Evolutionary conservation across 2,113 vertebrate species (phyloP).

Genomic region (Triplophysa rosa): DNA sequence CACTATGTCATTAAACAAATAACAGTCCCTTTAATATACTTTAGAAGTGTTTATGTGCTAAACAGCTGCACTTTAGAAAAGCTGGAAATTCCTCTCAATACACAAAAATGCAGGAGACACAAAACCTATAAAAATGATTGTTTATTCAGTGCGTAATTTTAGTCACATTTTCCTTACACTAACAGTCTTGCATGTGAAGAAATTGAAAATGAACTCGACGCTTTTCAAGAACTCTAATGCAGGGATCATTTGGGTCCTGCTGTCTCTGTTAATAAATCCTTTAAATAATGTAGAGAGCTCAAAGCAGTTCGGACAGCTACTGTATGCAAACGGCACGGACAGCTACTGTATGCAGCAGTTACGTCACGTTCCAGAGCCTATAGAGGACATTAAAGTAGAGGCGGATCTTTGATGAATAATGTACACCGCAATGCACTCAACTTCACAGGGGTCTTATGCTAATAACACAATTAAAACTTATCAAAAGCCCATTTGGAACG

Average conservation of each 20-base stretch:
- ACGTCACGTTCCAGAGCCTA: not conserved
- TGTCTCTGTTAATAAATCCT: conserved; percentile 4
- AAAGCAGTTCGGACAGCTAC: not conserved
- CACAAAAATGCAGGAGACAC: not conserved
- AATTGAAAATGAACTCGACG: not conserved
- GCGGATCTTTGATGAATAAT: conserved; percentile 62
- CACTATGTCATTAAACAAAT: not conserved
- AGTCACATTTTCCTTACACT: not conserved
- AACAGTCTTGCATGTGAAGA: conserved; percentile 1
- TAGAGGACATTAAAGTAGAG: conserved; percentile 21
- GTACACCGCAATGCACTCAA: conserved; percentile 58
- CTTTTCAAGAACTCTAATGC: not conserved
- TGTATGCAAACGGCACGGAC: not conserved
- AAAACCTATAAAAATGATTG: not conserved
- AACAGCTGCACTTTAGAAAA: not conserved
- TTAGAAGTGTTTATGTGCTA: not conserved
- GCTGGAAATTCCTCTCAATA: not conserved
- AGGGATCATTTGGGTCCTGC: not conserved
- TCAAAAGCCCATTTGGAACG: conserved; percentile 45
- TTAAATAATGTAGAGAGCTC: not conserved
- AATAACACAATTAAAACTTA: conserved; percentile 56
- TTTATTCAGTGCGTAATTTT: not conserved
- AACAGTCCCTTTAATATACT: not conserved
- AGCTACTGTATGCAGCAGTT: not conserved
- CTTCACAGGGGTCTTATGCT: conserved; percentile 56